Evolutionary conservation across 1,140 invertebrate species (phyloP), one percentile per base, ranked within the genome.

Genomic region (Idris sp.): DNA sequence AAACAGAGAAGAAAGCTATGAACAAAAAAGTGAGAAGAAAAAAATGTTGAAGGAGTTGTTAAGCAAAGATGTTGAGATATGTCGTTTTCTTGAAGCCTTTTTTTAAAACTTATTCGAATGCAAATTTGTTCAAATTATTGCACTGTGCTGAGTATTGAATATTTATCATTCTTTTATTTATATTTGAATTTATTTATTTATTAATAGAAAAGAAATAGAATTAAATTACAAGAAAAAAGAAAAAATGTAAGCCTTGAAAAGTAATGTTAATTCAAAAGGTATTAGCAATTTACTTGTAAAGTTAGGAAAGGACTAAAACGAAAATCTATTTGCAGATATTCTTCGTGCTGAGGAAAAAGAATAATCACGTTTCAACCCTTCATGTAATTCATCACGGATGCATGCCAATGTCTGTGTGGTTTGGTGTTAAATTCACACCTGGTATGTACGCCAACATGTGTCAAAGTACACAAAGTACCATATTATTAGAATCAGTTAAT

Each of bases 321-420:
- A 4, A 2, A 41, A 44, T 65, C 36, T 8, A 46, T 43, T 88
- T 90, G 18, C 88, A 96, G 94, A 91, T 97, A 86, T 97, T 97
- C 90, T 97, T 97, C 86, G 92, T 97, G n/a, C 79, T 97, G 81
- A 90, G 95, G 79, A 97, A 97, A 89, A 99, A 99, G 89, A 95
- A 93, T 81, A 91, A 93, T 82, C 97, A 98, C 83, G 93, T 98
- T 31, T 95, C 95, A 14, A 95, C 93, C 6, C 90, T 98, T 11
- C 97, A 98, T 86, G 96, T 98, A 13, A 97, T 98, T 79, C 97
- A 98, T 88, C 97, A 99, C 86, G 96, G 96, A 49, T 92, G 96
- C 78, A 98, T 98, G 96, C 97, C 97, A 26, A 92, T 98, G 91
- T 96, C 94, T 2, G 96, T 97, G 18, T 98, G 97, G 97, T 97